Evolutionary conservation across 1,140 invertebrate genomes (phyloP), one percentile per base, ranked within the genome.

Genomic region (Chlorops oryzae): DNA sequence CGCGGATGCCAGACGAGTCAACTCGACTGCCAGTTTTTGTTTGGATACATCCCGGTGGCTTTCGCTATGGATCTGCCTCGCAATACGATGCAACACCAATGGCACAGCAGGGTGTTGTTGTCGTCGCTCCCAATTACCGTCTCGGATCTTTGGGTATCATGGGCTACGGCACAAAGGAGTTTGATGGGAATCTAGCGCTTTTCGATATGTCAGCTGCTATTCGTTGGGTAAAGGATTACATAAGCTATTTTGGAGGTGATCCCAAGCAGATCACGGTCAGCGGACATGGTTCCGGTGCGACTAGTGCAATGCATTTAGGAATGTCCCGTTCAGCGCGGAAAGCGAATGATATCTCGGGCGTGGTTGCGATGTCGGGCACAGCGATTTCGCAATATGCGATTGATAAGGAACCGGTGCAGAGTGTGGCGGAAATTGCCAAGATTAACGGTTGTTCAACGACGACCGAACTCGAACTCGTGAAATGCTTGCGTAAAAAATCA

Each of bases 91-190:
- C 80, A 38, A 68, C 69, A 48, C 75, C 82, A 45, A 67, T 86
- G 12, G 75, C 84, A 2, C 76, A 79, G 9, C 77, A 85, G 58
- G 77, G 80, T 15, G 69, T 87, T 18, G 79, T 92, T 13, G 77
- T 92, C 2, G 86, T 91, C 2, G 83, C 87, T 0, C 81, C 90
- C 20, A 88, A 92, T 55, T 92, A 92, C 56, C 77, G 89, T 51
- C 73, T 91, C 12, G 89, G 88, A 38, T 80, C 86, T 1, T 70
- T 92, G 47, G 87, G 87, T 10, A 89, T 88, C 58, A 65, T 89
- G 32, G 84, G 83, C 40, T 82, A 78, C 21, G 79, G 79, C 22
- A 79, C 78, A 12, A 72, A 76, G 50, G 78, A 85, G 47, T 74
- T 86, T 13, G 79, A 83, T 24, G 86, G 85, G 2, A 88, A 87